A percentile compares a stretch with the other conserved stretches of the same genome.
phyloP scores from a whole-genome alignment of 2,113 vertebrate species.

The Mustelus asterias region DNA sequence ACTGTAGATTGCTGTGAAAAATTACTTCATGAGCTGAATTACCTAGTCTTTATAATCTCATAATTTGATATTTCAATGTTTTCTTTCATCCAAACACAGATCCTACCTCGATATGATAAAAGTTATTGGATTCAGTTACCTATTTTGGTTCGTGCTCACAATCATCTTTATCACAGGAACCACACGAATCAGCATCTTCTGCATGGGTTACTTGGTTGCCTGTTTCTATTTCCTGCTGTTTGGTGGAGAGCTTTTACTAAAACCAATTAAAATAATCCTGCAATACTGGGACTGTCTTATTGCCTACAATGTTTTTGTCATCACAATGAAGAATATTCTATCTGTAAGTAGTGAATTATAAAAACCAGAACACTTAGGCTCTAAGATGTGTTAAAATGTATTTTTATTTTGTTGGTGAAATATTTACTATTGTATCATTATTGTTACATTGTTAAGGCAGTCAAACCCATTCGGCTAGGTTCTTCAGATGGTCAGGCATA shows the following conservation, averaged over 20 bases:
- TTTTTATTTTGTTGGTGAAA: neutral
- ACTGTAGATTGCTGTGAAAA: neutral
- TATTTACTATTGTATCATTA: neutral
- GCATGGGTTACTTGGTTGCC: slow-evolving; percentile 95
- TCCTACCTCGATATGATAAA: slow-evolving; percentile 98
- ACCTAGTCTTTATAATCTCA: neutral
- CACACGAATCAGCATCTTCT: slow-evolving; percentile 94
- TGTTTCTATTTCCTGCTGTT: slow-evolving; percentile 99
- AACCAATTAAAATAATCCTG: slow-evolving; percentile 90
- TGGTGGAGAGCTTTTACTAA: slow-evolving; percentile 84
- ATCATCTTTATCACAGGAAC: slow-evolving; percentile 98
- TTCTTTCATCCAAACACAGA: slow-evolving; percentile 50
- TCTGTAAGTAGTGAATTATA: slow-evolving; percentile 63
- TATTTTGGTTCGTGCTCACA: slow-evolving; percentile 98
- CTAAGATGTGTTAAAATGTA: neutral
- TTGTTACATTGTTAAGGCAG: neutral
- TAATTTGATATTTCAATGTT: neutral
- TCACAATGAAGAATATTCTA: slow-evolving; percentile 96
- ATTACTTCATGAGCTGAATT: neutral
- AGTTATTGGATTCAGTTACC: slow-evolving; percentile 93
- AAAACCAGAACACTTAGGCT: neutral
- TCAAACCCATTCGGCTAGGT: neutral
- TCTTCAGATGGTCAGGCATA: neutral
- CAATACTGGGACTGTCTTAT: slow-evolving; percentile 98
- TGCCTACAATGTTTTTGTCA: slow-evolving; percentile 96